Conservation (phyloP, 2,113 vertebrate species). For the Phaethornis superciliosus region DNA sequence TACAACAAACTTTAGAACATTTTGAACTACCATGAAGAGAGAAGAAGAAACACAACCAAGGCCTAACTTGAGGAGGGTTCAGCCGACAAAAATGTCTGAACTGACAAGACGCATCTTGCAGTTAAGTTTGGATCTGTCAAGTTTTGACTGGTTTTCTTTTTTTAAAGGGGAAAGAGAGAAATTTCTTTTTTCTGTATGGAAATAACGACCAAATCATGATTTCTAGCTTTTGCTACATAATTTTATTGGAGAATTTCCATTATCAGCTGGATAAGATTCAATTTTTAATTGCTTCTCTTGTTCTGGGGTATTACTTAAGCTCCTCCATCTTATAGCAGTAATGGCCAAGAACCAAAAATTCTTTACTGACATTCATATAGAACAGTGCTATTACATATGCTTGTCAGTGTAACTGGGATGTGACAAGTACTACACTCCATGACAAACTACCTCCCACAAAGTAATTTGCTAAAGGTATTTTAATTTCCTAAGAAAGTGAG, state of each 20-base stretch:
- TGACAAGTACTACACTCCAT: background rate
- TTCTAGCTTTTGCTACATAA: background rate
- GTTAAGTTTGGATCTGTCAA: background rate
- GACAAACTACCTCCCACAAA: background rate
- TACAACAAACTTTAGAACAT: background rate
- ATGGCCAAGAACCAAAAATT: rapidly evolving
- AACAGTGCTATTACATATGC: background rate
- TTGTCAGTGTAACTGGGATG: background rate
- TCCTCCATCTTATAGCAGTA: background rate
- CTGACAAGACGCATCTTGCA: background rate
- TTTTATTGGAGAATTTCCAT: background rate
- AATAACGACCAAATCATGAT: background rate
- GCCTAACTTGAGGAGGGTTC: background rate
- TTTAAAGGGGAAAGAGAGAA: no score
- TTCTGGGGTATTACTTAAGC: background rate
- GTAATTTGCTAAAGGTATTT: background rate
- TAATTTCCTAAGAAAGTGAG: background rate
- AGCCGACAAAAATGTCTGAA: background rate
- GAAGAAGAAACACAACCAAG: background rate
- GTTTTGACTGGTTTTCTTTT: background rate
- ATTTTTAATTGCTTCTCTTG: background rate
- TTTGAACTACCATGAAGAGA: background rate
- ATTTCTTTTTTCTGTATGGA: background rate
- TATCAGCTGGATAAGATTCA: background rate
- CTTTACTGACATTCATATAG: background rate